phyloP scores from a whole-genome alignment of 2,888 invertebrate species.

The Nemotelus nigrinus region DNA sequence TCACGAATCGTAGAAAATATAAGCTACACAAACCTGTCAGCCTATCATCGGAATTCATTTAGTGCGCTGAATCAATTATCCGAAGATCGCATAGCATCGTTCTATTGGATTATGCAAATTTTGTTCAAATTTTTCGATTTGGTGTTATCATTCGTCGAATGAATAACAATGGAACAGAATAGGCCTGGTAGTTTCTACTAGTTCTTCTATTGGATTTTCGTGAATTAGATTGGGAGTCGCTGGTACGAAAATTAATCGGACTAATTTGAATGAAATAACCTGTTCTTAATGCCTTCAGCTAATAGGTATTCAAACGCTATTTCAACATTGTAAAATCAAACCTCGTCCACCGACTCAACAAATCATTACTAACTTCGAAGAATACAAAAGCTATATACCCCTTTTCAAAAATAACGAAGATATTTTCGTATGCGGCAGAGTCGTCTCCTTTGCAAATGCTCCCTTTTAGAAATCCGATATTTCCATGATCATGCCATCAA shows the following conservation, averaged over 20 bases:
- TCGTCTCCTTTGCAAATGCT: too few species aligned
- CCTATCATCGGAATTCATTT: background rate
- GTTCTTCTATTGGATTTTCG: background rate
- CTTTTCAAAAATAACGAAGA: too few species aligned
- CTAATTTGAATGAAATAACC: too few species aligned
- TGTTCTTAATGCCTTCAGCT: too few species aligned
- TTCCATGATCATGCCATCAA: background rate
- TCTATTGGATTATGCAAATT: conserved; percentile 14
- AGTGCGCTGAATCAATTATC: conserved; percentile 5
- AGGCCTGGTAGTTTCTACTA: background rate
- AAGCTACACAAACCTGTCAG: background rate
- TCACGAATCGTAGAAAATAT: background rate
- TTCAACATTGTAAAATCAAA: too few species aligned
- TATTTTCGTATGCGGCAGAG: too few species aligned
- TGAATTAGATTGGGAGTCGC: too few species aligned
- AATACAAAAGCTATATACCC: too few species aligned
- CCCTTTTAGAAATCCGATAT: background rate
- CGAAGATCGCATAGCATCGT: background rate
- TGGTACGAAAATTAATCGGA: too few species aligned
- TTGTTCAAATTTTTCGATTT: background rate
- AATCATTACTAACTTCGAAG: too few species aligned
- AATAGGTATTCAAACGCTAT: too few species aligned
- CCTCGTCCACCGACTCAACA: too few species aligned
- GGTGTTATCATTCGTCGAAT: background rate
- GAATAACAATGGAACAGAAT: background rate